Percentiles rank a stretch among this genome's conserved stretches.
phyloP scores from a whole-genome alignment of 2,888 invertebrate genomes.

The Tenthredo amoena region DNA sequence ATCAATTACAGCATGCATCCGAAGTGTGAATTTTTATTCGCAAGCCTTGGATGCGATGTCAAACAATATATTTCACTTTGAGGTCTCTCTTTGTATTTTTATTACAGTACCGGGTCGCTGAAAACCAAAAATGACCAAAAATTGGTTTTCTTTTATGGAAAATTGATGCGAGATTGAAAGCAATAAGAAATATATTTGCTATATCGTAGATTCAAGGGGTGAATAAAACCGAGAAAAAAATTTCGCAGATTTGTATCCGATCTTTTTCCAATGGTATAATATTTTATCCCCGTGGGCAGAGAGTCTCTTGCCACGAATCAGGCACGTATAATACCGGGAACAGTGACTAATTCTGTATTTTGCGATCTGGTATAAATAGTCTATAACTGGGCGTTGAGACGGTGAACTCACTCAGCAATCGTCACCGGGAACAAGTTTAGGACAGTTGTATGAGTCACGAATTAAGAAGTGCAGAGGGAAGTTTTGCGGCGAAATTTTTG shows the following conservation, averaged over 20 bases:
- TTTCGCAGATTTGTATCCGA: not conserved
- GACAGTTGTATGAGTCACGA: conserved; percentile 42
- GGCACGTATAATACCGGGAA: not conserved
- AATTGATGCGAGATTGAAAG: not conserved
- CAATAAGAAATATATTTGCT: not conserved
- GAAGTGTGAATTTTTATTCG: not conserved
- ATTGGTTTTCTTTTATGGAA: not conserved
- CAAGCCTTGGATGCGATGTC: not conserved
- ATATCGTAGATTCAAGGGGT: not conserved
- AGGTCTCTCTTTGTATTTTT: not conserved
- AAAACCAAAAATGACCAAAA: not conserved
- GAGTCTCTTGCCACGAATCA: conserved; percentile 5
- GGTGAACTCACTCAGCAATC: conserved; percentile 36
- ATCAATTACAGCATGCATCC: conserved; percentile 16
- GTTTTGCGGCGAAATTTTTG: not conserved
- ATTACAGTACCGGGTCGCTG: not conserved
- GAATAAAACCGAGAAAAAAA: not conserved
- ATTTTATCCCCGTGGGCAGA: conserved; percentile 19
- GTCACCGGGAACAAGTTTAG: not conserved
- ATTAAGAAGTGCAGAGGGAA: conserved; percentile 18
- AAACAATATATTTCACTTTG: not conserved
- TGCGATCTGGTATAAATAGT: conserved; percentile 41
- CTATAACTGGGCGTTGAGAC: conserved; percentile 41
- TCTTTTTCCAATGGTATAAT: not conserved
- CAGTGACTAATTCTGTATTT: conserved; percentile 48